phyloP scores from a whole-genome alignment of 2,113 vertebrate genomes.

The Paradisaea rubra region DNA sequence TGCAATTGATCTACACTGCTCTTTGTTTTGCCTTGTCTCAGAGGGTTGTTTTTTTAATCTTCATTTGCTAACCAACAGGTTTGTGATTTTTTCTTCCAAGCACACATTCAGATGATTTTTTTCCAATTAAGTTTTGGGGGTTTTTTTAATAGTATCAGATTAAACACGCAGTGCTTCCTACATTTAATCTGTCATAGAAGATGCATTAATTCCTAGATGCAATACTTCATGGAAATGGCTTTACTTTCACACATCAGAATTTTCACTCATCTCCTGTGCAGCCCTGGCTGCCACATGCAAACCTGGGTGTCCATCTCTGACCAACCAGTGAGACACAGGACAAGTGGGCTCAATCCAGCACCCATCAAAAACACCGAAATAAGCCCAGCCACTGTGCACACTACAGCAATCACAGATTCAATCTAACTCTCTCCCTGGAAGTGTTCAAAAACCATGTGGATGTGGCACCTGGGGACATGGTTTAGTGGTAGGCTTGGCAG shows the following conservation, averaged over 20 bases:
- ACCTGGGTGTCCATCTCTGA: not conserved
- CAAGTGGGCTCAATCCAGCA: not conserved
- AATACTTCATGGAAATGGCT: not conserved
- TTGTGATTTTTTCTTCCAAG: not conserved
- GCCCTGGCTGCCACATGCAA: not conserved
- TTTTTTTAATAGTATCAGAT: not conserved
- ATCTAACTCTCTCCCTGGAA: not conserved
- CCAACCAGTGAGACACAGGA: not conserved
- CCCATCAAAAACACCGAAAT: not conserved
- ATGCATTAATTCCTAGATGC: not conserved
- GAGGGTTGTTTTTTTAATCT: not conserved
- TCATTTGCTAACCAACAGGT: not conserved
- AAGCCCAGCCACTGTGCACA: not conserved
- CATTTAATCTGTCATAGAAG: not conserved
- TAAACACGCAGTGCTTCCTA: not conserved
- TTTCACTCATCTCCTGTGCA: fast-evolving
- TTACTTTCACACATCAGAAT: not conserved
- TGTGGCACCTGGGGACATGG: not conserved
- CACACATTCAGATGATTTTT: not conserved
- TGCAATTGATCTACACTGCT: not conserved
- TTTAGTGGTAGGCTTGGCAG: not conserved
- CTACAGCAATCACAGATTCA: not conserved
- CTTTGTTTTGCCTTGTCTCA: not conserved
- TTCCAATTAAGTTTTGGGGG: not conserved
- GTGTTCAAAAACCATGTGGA: not conserved